Conservation (phyloP, 1,140 invertebrate genomes). For the Asobara japonica region DNA sequence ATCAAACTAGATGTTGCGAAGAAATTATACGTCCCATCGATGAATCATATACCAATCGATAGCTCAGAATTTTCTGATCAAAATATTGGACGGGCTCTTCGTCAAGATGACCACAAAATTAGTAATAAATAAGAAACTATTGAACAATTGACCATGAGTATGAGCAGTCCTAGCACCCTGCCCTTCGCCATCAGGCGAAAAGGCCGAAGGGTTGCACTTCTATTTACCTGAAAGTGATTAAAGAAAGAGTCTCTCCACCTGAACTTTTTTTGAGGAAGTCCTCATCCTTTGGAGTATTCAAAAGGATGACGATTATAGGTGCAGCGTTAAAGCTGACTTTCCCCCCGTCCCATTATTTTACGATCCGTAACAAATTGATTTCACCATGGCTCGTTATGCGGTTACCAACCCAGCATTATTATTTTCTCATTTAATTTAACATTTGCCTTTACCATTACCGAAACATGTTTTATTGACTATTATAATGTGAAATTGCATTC, state of each 20-base stretch:
- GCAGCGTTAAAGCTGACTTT: conserved; percentile 31
- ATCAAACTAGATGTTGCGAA: too few relatives aligned
- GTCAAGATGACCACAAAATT: too few relatives aligned
- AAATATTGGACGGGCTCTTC: too few relatives aligned
- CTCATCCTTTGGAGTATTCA: conserved; percentile 41
- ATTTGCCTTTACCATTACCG: background rate
- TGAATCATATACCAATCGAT: too few relatives aligned
- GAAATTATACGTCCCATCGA: too few relatives aligned
- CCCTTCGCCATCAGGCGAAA: too few relatives aligned
- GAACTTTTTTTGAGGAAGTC: too few relatives aligned
- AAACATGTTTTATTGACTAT: conserved; percentile 2
- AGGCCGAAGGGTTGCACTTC: background rate
- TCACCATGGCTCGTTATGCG: conserved; percentile 36
- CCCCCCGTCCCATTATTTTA: conserved; percentile 29
- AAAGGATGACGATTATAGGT: conserved; percentile 60
- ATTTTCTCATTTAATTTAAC: conserved; percentile 34
- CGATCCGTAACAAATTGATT: conserved; percentile 39
- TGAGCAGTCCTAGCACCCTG: too few relatives aligned
- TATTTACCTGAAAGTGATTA: background rate
- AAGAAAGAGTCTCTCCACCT: too few relatives aligned
- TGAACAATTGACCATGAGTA: too few relatives aligned
- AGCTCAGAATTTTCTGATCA: too few relatives aligned
- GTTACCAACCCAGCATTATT: conserved; percentile 25
- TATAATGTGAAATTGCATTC: background rate
- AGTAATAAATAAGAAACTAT: too few relatives aligned